phyloP scores from a whole-genome alignment of 2,113 vertebrate species.

The Platichthys flesus region DNA sequence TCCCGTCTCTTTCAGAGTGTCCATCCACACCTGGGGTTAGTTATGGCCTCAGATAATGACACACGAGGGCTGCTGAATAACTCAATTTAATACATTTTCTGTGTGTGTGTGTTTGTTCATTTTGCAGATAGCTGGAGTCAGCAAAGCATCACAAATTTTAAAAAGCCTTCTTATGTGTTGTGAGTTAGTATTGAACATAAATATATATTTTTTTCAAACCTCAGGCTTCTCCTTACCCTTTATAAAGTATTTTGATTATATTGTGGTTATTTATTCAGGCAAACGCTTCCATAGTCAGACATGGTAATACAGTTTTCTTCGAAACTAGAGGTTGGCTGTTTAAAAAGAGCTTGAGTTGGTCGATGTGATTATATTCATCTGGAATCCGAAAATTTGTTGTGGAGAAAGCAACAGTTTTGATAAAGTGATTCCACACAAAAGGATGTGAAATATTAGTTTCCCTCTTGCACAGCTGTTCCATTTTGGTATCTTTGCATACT shows the following conservation, averaged over 20 bases:
- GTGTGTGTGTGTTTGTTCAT: neutral
- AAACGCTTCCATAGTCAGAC: neutral
- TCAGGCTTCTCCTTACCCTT: neutral
- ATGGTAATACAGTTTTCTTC: neutral
- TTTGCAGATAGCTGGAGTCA: slow-evolving; percentile 1
- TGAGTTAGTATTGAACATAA: neutral
- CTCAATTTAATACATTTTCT: neutral
- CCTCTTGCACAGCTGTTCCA: too few species aligned
- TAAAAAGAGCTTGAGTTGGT: neutral
- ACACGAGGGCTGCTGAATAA: slow-evolving; percentile 14
- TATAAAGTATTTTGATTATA: neutral
- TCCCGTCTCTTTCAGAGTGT: slow-evolving; percentile 46
- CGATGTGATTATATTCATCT: neutral
- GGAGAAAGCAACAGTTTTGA: too few species aligned
- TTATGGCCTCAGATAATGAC: slow-evolving; percentile 51
- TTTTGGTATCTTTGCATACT: too few species aligned
- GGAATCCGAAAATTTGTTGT: too few species aligned
- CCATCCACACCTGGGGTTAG: slow-evolving; percentile 56
- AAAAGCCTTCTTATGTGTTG: neutral
- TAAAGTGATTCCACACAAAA: too few species aligned
- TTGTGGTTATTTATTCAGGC: neutral
- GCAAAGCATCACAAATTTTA: neutral
- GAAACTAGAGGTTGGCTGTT: neutral
- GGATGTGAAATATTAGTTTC: too few species aligned
- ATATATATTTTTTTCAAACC: neutral